Conservation (phyloP, 2,888 invertebrate genomes). For the Osmoderma eremita region DNA sequence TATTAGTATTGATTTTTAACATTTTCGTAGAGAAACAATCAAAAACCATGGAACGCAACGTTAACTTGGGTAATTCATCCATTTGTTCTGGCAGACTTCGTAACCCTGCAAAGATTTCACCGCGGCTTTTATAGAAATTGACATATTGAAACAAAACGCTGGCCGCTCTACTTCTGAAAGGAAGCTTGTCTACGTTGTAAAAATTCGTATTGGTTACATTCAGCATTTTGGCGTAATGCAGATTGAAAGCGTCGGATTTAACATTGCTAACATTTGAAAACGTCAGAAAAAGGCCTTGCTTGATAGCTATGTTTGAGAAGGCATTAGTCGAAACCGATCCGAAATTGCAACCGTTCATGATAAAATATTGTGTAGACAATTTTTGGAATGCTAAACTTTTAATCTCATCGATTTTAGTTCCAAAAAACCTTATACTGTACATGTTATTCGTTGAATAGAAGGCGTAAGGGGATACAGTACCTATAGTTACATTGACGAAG, state of each 20-base stretch:
- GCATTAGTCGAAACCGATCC: neutral
- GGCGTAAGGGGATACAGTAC: conserved; percentile 10
- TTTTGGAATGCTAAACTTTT: conserved; percentile 4
- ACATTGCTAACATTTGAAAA: conserved; percentile 11
- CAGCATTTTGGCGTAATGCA: neutral
- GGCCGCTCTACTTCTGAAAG: conserved; percentile 5
- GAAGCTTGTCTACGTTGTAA: neutral
- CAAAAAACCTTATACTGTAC: conserved; percentile 8
- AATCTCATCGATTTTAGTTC: conserved; percentile 3
- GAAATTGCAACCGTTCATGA: conserved; percentile 13
- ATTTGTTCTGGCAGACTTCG: neutral
- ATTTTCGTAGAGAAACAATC: neutral
- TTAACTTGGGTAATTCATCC: neutral
- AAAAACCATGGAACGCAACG: neutral
- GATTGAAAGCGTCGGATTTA: neutral
- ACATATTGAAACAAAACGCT: neutral
- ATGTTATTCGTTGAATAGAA: conserved; percentile 6
- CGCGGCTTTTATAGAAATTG: neutral
- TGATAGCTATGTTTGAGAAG: neutral
- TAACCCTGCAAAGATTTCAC: conserved; percentile 3
- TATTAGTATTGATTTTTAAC: conserved; percentile 7
- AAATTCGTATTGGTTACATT: conserved; percentile 9
- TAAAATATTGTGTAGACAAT: neutral
- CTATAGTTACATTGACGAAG: neutral
- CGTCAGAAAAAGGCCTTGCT: neutral